Base-by-base conservation (phyloP, 2,888 invertebrate species). In the Patella depressa region DNA sequence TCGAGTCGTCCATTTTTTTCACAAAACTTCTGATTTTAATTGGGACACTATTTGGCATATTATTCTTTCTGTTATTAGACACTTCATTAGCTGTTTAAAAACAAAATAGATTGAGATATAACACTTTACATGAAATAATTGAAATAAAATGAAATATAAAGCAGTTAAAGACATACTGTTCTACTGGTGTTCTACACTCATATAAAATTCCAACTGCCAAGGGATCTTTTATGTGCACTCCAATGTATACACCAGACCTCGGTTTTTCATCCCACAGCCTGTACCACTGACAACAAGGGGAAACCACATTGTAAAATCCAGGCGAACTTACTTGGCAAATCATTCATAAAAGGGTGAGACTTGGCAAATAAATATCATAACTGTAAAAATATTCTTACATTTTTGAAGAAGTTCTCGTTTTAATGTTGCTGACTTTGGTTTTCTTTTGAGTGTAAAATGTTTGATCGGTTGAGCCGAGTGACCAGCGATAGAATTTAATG, bases 1-100 rank as follows among this genome's bases (percentile, higher is more conserved):
- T 97, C 65, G 97, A 96, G 89, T 98, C 98, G 87, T 98, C 98
- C 97, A 98, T 97, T 93, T 98, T 98, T 87, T 98, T 94, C 0
- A 97, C 97, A 95, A 97, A 96, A 84, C 95, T 96, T 80, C 96
- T 92, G 29, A 96, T 96, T 82, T 97, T 93, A 3, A 97, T 94
- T 0, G 97, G 97, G 85, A 98, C 96, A 0, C 96, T 96, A 70
- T 85, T 89, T 24, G 87, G 85, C 65, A 81, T 83, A 80, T 84
- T 85, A 74, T 90, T 97, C 96, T 93, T 97, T 97, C 87, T 97
- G 91, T 96, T 97, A 57, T 88, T 89, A 72, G 96, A 95, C 1
- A 96, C 97, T 92, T 98, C 98, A 0, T 95, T 94, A 0, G 97
- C 90, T 91, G 81, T 45, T 45, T 45, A 45, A 45, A 45, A 45